Percentiles rank a stretch among this genome's conserved stretches.
phyloP scores from a whole-genome alignment of 2,113 vertebrate genomes.

The Nycticryphes semicollaris region DNA sequence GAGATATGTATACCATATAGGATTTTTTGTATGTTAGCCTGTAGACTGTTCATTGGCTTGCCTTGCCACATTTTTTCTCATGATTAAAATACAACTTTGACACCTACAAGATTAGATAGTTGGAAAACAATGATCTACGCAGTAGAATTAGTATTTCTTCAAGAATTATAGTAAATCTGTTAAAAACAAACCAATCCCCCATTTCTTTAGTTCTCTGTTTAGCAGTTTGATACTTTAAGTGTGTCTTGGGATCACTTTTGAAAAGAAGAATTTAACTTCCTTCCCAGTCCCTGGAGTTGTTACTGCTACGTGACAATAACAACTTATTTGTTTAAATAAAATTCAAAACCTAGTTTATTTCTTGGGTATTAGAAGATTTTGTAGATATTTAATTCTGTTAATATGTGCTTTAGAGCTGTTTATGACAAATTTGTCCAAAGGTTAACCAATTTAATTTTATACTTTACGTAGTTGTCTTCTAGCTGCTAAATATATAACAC shows the following conservation, averaged over 20 bases:
- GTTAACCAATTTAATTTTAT: neutral
- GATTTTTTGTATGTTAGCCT: neutral
- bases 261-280: neutral
- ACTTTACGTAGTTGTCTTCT: neutral
- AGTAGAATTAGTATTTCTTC: neutral
- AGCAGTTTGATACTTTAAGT: neutral
- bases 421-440: neutral
- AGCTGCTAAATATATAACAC: neutral
- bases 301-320: neutral
- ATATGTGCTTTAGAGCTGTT: neutral
- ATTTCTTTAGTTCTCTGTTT: neutral
- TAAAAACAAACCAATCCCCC: neutral
- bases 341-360: neutral
- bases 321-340: neutral
- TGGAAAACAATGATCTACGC: neutral
- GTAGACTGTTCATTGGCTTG: neutral
- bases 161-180: neutral
- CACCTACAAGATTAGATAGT: neutral
- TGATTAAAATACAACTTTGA: neutral
- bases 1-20: neutral
- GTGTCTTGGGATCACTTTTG: neutral
- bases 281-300: neutral
- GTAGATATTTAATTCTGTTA: neutral
- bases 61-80: neutral
- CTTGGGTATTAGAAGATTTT: neutral